Evolutionary conservation across 2,888 invertebrate species (phyloP), one percentile per base, ranked within the genome.

Genomic region (Eristalinus sepulchralis): DNA sequence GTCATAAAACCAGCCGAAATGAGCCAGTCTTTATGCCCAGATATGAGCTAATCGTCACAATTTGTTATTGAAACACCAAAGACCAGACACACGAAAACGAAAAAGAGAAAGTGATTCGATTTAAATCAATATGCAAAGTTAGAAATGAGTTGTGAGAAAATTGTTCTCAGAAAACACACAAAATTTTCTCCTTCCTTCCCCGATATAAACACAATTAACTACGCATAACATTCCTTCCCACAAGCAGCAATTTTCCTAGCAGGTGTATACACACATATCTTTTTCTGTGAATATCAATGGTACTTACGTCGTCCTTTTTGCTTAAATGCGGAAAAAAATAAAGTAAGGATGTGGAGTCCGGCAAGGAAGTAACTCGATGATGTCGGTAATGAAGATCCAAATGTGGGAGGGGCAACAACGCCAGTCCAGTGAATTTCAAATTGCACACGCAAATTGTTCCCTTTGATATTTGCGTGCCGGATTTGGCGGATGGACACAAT

Each of bases 41-140:
- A 34, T 71, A 72, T 84, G 66, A 80, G 75, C 84, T 84, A 76
- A 84, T 84, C 67, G 22, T 34, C 39, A 77, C 60, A 70, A 64
- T 80, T 80, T 75, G 31, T 24, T 76, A 47, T 47, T 67, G 57
- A 71, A 57, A 78, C 63, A 4, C n/a, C n/a, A 17, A 62, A 71
- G n/a, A 63, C 22, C 24, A 27, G 22, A 5, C 22, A 57, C 57
- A 62, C 47, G 13, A 8, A 8, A 39, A 27, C 27, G 27, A 27
- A 73, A 82, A 84, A 84, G 84, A 84, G 84, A 84, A 84, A 84
- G 84, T 80, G 67, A 72, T 80, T 80, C 57, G 62, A 53, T 4
- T 17, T 55, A 80, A 84, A 84, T 84, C 80, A 84, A 84, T 84
- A 84, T 84, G 84, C 80, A 84, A 17, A 68, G 13, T 27, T n/a